Percentiles rank a stretch among this genome's conserved stretches.
Evolutionary conservation across 2,797 vertebrate genomes (phyloP).

Genomic region (Periophthalmus magnuspinnatus): DNA sequence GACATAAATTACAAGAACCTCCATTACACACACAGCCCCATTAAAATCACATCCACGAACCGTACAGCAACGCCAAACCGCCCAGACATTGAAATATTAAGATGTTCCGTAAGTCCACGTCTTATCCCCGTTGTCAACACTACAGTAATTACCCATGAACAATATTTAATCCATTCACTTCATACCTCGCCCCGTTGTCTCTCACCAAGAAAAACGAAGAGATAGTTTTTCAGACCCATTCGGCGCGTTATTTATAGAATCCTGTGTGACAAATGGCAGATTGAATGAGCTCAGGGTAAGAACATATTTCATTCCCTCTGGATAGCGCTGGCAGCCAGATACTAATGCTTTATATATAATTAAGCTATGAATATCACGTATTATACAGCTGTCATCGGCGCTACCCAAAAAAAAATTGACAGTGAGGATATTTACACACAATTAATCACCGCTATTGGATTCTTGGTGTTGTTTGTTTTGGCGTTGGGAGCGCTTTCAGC

Average conservation of each 20-base stretch:
- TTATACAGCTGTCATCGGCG: conserved; percentile 54
- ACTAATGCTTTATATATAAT: conserved; percentile 54
- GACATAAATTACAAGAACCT: no score
- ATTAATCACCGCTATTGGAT: conserved; percentile 54
- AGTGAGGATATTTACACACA: conserved; percentile 47
- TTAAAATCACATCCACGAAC: not conserved
- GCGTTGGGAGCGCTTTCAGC: conserved; percentile 17
- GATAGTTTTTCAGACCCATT: not conserved
- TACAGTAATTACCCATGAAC: not conserved
- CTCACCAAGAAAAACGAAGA: not conserved
- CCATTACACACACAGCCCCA: not conserved
- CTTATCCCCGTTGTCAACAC: not conserved
- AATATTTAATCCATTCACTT: conserved; percentile 12
- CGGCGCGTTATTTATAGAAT: conserved; percentile 17
- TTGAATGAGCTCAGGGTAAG: conserved; percentile 27
- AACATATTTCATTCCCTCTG: conserved; percentile 32
- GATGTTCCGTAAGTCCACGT: not conserved
- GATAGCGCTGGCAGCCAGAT: conserved; percentile 34
- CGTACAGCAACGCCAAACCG: not conserved
- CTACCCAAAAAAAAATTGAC: conserved; percentile 37
- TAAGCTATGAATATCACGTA: conserved; percentile 51
- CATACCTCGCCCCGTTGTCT: not conserved
- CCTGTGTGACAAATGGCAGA: conserved; percentile 26
- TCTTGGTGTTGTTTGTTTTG: conserved; percentile 44
- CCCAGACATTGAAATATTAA: not conserved